These are phyloP conservation scores for Ceratosolen fusciceps DNA, from an alignment of 1,140 invertebrate genomes.

Conservation along the genomic window DNA sequence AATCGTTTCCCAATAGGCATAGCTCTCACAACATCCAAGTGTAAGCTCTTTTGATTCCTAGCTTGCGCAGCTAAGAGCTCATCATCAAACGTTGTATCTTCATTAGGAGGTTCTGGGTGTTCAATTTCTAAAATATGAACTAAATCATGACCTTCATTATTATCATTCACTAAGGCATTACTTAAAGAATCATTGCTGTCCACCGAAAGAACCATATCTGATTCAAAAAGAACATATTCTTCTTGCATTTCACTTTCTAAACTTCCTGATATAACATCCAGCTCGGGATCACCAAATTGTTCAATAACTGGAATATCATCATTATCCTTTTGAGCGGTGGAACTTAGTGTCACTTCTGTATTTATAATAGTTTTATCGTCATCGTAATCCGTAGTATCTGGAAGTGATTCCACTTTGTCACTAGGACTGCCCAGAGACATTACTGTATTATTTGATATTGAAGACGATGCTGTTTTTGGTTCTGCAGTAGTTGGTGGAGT, in stretches of 20 bases:
- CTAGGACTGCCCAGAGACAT: constrained; percentile 60
- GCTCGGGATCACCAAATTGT: constrained; percentile 72
- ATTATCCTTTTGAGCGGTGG: constrained; percentile 73
- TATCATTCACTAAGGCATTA: constrained; percentile 66
- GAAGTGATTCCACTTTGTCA: constrained; percentile 64
- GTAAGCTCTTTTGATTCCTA: constrained; percentile 64
- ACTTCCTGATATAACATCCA: constrained; percentile 74
- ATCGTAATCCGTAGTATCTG: constrained; percentile 75
- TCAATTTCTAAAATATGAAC: constrained; percentile 70
- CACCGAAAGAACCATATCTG: constrained; percentile 73
- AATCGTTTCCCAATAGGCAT: constrained; percentile 61
- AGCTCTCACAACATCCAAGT: constrained; percentile 62
- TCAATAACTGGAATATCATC: constrained; percentile 76
- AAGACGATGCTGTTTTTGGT: constrained; percentile 55
- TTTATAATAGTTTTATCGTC: constrained; percentile 75
- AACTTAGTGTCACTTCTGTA: constrained; percentile 75
- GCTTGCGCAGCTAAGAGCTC: constrained; percentile 55
- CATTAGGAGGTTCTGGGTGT: constrained; percentile 60
- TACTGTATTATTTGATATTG: constrained; percentile 54
- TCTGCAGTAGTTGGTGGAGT: constrained; percentile 69
- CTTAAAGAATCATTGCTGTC: constrained; percentile 75
- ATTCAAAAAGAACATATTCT: constrained; percentile 77
- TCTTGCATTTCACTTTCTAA: constrained; percentile 74
- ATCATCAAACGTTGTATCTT: constrained; percentile 62
- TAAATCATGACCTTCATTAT: constrained; percentile 63